A percentile compares a stretch with the other conserved stretches of the same genome.
phyloP scores from a whole-genome alignment of 2,797 vertebrate genomes.

The Malurus splendens region DNA sequence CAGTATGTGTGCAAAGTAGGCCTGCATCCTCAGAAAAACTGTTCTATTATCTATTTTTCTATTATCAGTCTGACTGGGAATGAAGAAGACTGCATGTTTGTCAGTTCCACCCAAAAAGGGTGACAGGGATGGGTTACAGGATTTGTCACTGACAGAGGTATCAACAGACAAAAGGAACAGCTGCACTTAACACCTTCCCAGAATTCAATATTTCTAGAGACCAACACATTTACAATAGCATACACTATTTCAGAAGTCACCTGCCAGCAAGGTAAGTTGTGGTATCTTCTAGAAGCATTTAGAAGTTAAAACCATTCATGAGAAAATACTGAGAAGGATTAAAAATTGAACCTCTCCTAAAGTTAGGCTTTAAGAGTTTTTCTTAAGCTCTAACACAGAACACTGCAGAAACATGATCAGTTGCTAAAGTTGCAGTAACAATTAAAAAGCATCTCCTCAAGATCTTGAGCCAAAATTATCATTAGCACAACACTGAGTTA shows the following conservation, averaged over 20 bases:
- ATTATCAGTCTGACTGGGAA: neutral
- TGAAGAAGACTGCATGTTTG: neutral
- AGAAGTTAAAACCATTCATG: neutral
- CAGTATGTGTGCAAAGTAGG: neutral
- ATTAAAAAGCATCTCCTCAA: neutral
- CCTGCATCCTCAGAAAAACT: neutral
- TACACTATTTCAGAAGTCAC: neutral
- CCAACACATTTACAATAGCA: neutral
- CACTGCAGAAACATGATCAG: neutral
- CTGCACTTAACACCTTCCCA: neutral
- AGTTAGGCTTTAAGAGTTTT: neutral
- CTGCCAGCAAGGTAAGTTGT: neutral
- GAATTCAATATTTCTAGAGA: neutral
- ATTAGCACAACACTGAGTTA: neutral
- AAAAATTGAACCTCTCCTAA: neutral
- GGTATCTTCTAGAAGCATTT: neutral
- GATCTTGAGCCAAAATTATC: neutral
- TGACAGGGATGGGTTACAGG: neutral
- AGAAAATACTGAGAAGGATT: neutral
- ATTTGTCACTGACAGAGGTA: neutral
- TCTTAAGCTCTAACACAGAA: neutral
- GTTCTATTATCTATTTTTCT: neutral
- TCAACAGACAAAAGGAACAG: neutral
- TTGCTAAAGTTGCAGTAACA: neutral
- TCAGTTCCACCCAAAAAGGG: neutral